These are phyloP conservation scores for Netelia virgata DNA, from an alignment of 2,888 invertebrate genomes.

Conservation along the genomic window DNA sequence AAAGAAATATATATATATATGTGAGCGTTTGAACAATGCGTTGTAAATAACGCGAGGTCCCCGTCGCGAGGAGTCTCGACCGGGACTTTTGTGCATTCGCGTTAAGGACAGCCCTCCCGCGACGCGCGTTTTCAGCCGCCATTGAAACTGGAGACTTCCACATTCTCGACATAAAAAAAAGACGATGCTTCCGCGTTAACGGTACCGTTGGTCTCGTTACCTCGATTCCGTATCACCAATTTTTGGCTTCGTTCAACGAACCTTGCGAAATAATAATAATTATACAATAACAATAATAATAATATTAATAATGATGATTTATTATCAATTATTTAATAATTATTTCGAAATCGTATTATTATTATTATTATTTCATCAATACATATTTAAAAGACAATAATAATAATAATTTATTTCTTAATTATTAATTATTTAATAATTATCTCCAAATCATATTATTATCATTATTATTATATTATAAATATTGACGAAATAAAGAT, in stretches of 20 bases:
- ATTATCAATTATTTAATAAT: neutral
- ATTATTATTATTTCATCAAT: neutral
- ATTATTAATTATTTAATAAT: neutral
- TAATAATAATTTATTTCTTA: too few species aligned
- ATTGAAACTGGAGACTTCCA: slow-evolving; percentile 42
- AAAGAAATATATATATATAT: too few species aligned
- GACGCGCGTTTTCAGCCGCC: slow-evolving; percentile 5
- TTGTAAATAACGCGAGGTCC: slow-evolving; percentile 47
- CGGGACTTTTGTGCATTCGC: slow-evolving; percentile 48
- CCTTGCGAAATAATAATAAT: neutral
- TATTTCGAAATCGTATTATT: too few species aligned
- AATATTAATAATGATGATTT: neutral
- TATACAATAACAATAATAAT: neutral
- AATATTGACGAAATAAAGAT: neutral
- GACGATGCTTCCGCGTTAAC: slow-evolving; percentile 59
- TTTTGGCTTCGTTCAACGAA: neutral
- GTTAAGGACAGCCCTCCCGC: slow-evolving; percentile 8
- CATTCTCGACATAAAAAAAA: neutral
- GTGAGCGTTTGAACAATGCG: slow-evolving; percentile 57
- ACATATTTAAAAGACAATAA: too few species aligned
- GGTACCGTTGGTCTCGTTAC: slow-evolving; percentile 45
- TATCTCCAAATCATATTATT: too few species aligned
- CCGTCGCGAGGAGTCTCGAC: slow-evolving; percentile 14
- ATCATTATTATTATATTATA: neutral
- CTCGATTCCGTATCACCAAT: slow-evolving; percentile 2